These are phyloP conservation scores for Gallinago stenura DNA, from an alignment of 2,797 vertebrate genomes.

Conservation along the genomic window DNA sequence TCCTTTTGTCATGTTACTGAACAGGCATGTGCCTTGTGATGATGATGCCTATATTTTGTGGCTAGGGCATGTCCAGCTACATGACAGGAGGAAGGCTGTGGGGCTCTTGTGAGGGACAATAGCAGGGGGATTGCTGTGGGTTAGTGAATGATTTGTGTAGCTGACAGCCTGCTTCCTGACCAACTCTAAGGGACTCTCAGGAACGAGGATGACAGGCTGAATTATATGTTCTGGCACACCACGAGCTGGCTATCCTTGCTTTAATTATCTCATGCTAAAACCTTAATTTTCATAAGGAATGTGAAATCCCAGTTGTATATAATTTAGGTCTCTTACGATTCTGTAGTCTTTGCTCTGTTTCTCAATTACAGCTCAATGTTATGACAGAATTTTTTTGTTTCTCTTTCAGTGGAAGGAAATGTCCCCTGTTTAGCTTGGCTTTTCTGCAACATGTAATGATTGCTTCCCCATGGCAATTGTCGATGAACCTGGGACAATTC, in stretches of 20 bases:
- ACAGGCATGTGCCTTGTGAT: accelerated
- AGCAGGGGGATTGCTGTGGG: background rate
- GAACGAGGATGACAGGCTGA: background rate
- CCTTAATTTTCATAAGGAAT: constrained; percentile 28
- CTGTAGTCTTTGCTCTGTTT: background rate
- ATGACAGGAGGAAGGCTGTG: too few relatives aligned
- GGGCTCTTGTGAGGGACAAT: background rate
- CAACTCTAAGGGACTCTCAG: background rate
- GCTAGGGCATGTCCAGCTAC: background rate
- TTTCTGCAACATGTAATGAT: background rate
- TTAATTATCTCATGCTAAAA: constrained; percentile 22
- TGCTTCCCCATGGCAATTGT: background rate
- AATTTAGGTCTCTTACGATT: background rate
- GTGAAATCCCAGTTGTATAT: constrained; percentile 19
- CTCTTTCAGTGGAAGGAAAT: background rate
- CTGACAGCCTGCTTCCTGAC: constrained; percentile 10
- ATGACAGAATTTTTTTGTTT: background rate
- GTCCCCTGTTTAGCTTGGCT: constrained; percentile 19
- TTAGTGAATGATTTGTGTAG: background rate
- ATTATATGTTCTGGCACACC: background rate
- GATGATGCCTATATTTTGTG: background rate
- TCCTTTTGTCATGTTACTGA: background rate
- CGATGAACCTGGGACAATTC: background rate
- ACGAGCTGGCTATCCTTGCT: background rate
- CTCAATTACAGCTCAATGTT: background rate